Base-by-base conservation (phyloP, 2,797 vertebrate species). In the Scolopax bukidnonensis region DNA sequence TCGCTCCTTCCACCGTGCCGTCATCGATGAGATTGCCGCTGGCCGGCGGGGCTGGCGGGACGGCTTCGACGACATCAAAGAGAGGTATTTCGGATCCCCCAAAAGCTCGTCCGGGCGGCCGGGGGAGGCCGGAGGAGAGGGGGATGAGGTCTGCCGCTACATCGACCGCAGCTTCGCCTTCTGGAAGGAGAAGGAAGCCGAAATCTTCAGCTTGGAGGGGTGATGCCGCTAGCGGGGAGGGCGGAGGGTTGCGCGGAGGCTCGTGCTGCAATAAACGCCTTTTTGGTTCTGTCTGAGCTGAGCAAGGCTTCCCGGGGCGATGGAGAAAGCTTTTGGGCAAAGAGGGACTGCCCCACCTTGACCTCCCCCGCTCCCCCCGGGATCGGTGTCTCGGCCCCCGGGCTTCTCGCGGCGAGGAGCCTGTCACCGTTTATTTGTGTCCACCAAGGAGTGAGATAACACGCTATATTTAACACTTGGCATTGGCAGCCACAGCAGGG, bases 161-260 rank as follows among this genome's bases (percentile, higher is more conserved):
- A 99, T 99, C 19, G 98, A 99, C 91, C 98, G 99, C 11, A 99
- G 99, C 97, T 99, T 99, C 64, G 98, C 99, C 84, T 99, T 99
- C 97, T 99, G 99, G 99, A 99, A 99, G 97, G 99, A 99, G 94
- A 99, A 99, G 48, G 99, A 99, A 89, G 99, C 99, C 0, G 99
- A 99, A 97, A 99, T 99, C 96, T 99, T 99, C 98, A 97, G 98
- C 96, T 98, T 98, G 92, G 98, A 99, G 76, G 98, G 98, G 87
- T 98, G 95, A 98, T 73, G 56, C 25, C 10, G n/a, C 28, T 7
- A 43, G 16, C 6, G 12, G 43, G 70, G 56, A 19, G 25, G 57
- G 23, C 20, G 2, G 54, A n/a, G 82, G 36, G 61, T n/a, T 68
- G 54, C 19, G 25, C 18, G 36, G 16, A 27, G 41, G 63, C 32